phyloP scores from a whole-genome alignment of 2,797 vertebrate species.

The Coregonus suidteri region DNA sequence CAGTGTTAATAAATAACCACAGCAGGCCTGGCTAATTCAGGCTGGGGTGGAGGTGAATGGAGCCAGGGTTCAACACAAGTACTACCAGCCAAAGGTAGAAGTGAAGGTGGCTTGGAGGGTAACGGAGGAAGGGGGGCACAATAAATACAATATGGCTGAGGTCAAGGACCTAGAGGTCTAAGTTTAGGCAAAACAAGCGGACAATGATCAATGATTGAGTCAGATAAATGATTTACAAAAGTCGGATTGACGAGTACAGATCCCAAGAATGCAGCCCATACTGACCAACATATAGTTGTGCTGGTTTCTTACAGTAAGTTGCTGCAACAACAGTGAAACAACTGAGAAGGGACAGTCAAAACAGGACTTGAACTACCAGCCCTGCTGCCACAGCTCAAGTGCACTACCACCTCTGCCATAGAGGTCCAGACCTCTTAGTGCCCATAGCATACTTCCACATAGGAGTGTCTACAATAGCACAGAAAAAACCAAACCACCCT shows the following conservation, averaged over 20 bases:
- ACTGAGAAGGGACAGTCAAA: neutral
- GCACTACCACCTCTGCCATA: neutral
- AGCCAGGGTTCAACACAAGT: neutral
- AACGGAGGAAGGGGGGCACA: neutral
- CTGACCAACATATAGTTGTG: neutral
- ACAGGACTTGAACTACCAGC: neutral
- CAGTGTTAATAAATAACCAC: conserved; percentile 63
- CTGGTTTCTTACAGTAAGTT: neutral
- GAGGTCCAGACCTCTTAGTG: neutral
- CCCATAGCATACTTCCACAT: neutral
- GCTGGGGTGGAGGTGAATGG: neutral
- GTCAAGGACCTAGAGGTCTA: conserved; percentile 22
- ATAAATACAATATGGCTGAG: neutral
- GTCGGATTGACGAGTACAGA: too few relatives aligned
- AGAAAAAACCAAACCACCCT: neutral
- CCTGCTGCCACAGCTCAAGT: neutral
- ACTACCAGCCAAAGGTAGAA: neutral
- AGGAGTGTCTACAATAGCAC: neutral
- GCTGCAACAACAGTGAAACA: neutral
- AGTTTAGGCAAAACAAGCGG: conserved; percentile 13
- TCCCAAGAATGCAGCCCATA: neutral
- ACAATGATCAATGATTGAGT: neutral
- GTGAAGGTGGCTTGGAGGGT: neutral
- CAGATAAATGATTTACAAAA: too few relatives aligned
- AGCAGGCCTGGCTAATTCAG: conserved; percentile 23